A percentile compares a stretch with the other conserved stretches of the same genome.
These are phyloP conservation scores for Amia ocellicauda DNA, from an alignment of 2,113 vertebrate species.

Conservation along the genomic window DNA sequence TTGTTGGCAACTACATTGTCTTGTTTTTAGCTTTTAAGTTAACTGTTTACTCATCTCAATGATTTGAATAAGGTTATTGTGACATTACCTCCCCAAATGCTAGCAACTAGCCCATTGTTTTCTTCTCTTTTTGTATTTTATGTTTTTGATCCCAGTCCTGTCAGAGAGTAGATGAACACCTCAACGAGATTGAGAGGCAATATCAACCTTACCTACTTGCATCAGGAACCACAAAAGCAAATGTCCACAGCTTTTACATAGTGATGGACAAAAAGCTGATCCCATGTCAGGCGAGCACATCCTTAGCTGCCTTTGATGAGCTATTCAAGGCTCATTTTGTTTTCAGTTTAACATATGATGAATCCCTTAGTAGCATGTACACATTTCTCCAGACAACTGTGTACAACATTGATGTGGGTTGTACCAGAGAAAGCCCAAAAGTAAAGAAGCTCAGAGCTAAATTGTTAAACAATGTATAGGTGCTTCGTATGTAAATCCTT, in stretches of 20 bases:
- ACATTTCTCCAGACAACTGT: too few species aligned
- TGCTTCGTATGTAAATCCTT: not conserved
- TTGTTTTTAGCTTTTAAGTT: too few species aligned
- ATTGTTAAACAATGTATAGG: not conserved
- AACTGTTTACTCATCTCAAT: too few species aligned
- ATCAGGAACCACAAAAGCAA: not conserved
- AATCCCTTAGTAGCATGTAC: not conserved
- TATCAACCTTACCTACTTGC: conserved; percentile 1
- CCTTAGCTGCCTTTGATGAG: conserved; percentile 13
- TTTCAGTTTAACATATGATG: conserved; percentile 1
- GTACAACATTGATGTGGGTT: conserved; percentile 16
- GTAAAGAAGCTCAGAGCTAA: conserved; percentile 4
- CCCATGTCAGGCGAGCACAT: conserved; percentile 10
- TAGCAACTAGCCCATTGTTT: too few species aligned
- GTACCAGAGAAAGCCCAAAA: too few species aligned
- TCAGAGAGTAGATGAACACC: not conserved
- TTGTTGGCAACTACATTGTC: too few species aligned
- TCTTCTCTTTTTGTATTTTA: too few species aligned
- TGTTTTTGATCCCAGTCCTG: not conserved
- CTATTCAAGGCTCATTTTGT: conserved; percentile 17
- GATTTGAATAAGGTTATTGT: too few species aligned
- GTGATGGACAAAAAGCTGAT: conserved; percentile 11
- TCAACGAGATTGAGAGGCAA: not conserved
- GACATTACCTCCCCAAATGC: too few species aligned
- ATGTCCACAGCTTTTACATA: conserved; percentile 5